Evolutionary conservation across 1,140 invertebrate species (phyloP).

Genomic region (Brachionus asplanchnoidis): DNA sequence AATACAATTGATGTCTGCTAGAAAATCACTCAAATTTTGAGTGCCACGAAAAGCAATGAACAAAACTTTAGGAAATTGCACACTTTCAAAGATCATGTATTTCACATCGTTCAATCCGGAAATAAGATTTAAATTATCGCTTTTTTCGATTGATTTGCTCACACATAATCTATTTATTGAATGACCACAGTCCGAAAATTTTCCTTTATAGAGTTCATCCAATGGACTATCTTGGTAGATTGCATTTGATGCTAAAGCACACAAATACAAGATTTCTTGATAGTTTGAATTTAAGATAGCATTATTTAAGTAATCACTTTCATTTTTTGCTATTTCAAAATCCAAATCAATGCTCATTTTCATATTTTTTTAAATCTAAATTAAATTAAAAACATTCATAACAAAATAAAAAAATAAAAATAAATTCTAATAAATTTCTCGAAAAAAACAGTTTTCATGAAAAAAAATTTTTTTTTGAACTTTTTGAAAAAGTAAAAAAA

Average conservation of each 20-base stretch:
- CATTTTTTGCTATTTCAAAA: neutral
- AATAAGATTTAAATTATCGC: neutral
- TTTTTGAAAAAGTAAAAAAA: no score
- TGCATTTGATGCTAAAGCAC: neutral
- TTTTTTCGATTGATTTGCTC: neutral
- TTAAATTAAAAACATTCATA: neutral
- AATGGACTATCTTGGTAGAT: neutral
- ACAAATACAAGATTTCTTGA: conserved; percentile 10
- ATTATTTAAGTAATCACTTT: no score
- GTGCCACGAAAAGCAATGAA: neutral
- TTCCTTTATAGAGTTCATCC: neutral
- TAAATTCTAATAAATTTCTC: no score
- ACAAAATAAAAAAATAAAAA: no score
- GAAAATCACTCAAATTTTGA: neutral
- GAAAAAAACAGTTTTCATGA: no score
- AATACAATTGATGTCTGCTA: conserved; percentile 7
- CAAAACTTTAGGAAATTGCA: neutral
- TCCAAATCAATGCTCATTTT: neutral
- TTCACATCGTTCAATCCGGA: neutral
- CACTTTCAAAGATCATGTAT: conserved; percentile 1
- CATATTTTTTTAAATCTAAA: neutral
- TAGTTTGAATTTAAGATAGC: neutral
- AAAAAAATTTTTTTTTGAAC: no score
- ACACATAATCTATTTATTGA: conserved; percentile 1
- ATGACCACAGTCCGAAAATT: neutral